These are phyloP conservation scores for Trichosurus vulpecula DNA, from an alignment of 2,797 vertebrate genomes.

Conservation along the genomic window DNA sequence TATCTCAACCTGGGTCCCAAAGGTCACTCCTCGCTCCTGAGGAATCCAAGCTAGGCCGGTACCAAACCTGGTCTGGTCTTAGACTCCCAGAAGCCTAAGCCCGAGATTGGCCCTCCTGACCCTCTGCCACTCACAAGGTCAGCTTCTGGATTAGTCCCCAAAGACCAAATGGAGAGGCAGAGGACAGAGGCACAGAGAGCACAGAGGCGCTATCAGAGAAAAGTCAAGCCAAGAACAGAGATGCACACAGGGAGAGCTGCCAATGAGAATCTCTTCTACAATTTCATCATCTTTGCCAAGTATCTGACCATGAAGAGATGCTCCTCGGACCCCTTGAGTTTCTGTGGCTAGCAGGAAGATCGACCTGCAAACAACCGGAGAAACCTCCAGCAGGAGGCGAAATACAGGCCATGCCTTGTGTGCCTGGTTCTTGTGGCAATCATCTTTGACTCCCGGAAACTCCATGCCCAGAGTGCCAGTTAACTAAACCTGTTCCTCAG, in stretches of 20 bases:
- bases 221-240: neutral
- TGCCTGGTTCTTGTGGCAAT: neutral
- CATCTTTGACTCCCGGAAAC: constrained; percentile 20
- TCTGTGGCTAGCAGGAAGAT: neutral
- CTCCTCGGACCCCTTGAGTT: neutral
- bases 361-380: neutral
- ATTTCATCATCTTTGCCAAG: neutral
- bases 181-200: too few relatives aligned
- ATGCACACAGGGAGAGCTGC: neutral
- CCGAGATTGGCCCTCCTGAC: neutral
- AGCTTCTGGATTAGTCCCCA: neutral
- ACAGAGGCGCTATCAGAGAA: neutral
- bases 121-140: neutral
- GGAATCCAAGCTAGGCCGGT: neutral
- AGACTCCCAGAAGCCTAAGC: neutral
- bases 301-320: neutral
- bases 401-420: accelerated
- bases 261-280: neutral
- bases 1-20: neutral
- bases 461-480: neutral
- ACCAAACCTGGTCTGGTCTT: neutral
- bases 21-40: neutral
- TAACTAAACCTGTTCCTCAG: neutral
- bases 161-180: neutral
- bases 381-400: neutral